Conservation (phyloP, 1,140 invertebrate species). For the Ephestia elutella region DNA sequence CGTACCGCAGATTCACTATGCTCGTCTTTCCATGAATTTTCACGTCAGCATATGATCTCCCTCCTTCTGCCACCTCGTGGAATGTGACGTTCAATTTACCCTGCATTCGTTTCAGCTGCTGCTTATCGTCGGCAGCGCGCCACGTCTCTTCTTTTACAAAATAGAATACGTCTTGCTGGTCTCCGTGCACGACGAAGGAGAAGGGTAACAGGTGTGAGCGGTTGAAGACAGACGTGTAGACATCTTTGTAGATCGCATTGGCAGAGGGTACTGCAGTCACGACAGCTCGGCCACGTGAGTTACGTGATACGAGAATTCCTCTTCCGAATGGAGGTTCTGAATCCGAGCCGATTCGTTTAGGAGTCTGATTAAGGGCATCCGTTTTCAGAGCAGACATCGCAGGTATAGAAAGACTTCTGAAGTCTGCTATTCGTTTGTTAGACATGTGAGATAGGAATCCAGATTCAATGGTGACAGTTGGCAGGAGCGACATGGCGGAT, state of each 20-base stretch:
- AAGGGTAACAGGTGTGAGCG: slow-evolving; percentile 91
- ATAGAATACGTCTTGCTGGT: slow-evolving; percentile 94
- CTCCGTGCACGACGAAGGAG: slow-evolving; percentile 90
- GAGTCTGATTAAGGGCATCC: slow-evolving; percentile 82
- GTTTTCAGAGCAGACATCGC: slow-evolving; percentile 84
- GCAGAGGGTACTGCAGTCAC: slow-evolving; percentile 90
- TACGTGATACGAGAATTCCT: slow-evolving; percentile 90
- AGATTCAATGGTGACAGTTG: slow-evolving; percentile 81
- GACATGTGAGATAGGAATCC: slow-evolving; percentile 86
- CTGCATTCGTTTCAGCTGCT: slow-evolving; percentile 89
- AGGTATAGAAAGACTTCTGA: slow-evolving; percentile 81
- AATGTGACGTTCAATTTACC: slow-evolving; percentile 95
- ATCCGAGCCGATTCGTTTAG: slow-evolving; percentile 81
- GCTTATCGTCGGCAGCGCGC: slow-evolving; percentile 90
- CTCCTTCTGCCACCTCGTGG: slow-evolving; percentile 86
- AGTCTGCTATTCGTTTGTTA: slow-evolving; percentile 83
- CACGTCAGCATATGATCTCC: slow-evolving; percentile 84
- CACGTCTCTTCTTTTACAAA: slow-evolving; percentile 95
- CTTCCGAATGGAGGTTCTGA: slow-evolving; percentile 92
- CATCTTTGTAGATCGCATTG: slow-evolving; percentile 91
- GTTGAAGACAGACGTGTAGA: slow-evolving; percentile 95
- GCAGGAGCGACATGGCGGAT: slow-evolving; percentile 66
- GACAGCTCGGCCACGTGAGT: slow-evolving; percentile 84
- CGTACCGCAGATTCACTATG: slow-evolving; percentile 90
- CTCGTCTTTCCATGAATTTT: slow-evolving; percentile 90